Evolutionary conservation across 30 jellyfish, hydroid and myxozoan genomes (phyloP).

Genomic region (Aurelia sp.): DNA sequence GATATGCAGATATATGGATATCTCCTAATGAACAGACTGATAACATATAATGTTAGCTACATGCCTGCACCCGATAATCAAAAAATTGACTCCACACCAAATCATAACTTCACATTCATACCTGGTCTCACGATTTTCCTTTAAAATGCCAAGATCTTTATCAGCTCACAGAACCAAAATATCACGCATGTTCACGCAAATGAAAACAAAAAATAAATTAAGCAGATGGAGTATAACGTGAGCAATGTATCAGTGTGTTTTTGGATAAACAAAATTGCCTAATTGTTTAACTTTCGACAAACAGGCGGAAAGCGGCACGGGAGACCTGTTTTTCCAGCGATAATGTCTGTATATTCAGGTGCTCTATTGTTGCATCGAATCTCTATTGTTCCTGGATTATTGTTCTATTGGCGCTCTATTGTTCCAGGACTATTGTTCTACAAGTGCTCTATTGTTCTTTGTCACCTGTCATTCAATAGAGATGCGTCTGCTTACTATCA

Average conservation of each 20-base stretch:
- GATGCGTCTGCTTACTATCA: conserved; percentile 1
- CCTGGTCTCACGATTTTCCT: no score
- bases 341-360: conserved; percentile 45
- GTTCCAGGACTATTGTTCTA: no score
- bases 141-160: no score
- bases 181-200: background rate
- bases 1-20: no score
- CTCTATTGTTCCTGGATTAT: no score
- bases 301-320: conserved; percentile 11
- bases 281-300: conserved; percentile 32
- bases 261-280: conserved; percentile 15
- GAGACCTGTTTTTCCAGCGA: conserved; percentile 40
- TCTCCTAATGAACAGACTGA: no score
- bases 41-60: no score
- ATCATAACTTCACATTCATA: no score
- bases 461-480: conserved; percentile 59
- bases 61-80: no score
- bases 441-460: background rate
- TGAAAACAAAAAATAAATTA: background rate
- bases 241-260: conserved; percentile 9
- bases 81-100: no score
- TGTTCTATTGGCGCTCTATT: no score
- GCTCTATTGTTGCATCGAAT: conserved; percentile 18
- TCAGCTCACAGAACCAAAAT: background rate
- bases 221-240: background rate